Evolutionary conservation across 2,888 invertebrate genomes (phyloP).

Genomic region (Gibbula magus): DNA sequence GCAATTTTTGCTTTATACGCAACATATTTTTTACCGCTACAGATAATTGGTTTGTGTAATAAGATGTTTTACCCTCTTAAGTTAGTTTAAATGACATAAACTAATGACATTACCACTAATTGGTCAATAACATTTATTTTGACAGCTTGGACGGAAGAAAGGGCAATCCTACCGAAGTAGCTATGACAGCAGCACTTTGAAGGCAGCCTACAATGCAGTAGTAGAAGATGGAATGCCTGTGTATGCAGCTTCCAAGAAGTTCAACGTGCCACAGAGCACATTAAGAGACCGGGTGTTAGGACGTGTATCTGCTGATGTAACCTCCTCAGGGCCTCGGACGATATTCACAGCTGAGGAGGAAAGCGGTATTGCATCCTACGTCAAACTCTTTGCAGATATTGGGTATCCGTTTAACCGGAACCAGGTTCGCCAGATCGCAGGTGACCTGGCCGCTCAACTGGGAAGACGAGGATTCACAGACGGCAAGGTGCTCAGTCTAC

Average conservation of each 20-base stretch:
- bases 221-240: conserved; percentile 31
- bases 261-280: conserved; percentile 41
- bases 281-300: conserved; percentile 38
- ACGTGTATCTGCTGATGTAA: conserved; percentile 25
- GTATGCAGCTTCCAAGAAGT: conserved; percentile 33
- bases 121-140: neutral
- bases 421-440: neutral
- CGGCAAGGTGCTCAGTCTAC: neutral
- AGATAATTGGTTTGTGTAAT: no score
- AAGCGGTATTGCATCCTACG: neutral
- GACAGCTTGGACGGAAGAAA: neutral
- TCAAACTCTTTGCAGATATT: conserved; percentile 2
- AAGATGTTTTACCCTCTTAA: no score
- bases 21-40: no score
- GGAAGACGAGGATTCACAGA: neutral
- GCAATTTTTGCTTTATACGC: no score
- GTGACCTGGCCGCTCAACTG: neutral
- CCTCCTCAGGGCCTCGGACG: conserved; percentile 10
- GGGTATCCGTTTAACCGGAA: neutral
- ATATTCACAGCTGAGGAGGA: conserved; percentile 2
- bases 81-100: no score
- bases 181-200: conserved; percentile 29
- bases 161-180: neutral
- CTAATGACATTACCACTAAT: no score
- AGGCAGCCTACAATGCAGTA: conserved; percentile 30